Conservation (phyloP, 2,888 invertebrate genomes). For the Plusia festucae region DNA sequence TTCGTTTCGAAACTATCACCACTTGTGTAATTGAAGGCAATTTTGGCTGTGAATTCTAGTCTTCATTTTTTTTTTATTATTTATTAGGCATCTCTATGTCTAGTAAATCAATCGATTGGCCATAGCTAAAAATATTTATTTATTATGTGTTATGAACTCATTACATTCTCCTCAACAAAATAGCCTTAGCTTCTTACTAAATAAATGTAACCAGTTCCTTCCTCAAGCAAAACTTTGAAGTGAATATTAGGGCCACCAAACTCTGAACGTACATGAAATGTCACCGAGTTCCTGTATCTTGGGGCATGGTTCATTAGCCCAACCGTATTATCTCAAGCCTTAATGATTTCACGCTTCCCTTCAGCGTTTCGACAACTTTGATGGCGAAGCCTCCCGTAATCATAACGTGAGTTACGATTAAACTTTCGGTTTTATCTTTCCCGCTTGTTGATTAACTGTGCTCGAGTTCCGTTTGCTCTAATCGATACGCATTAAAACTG, state of each 20-base stretch:
- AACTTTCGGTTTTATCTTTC: conserved; percentile 81
- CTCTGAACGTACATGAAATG: conserved; percentile 31
- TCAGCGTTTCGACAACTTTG: conserved; percentile 71
- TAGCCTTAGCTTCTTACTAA: neutral
- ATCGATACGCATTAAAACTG: conserved; percentile 74
- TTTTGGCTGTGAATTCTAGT: too few relatives aligned
- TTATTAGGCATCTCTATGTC: too few relatives aligned
- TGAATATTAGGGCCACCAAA: conserved; percentile 36
- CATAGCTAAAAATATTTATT: too few relatives aligned
- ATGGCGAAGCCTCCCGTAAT: conserved; percentile 73
- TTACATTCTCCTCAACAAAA: neutral
- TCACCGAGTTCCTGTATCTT: conserved; percentile 63
- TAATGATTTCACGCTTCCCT: conserved; percentile 83
- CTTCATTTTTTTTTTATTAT: too few relatives aligned
- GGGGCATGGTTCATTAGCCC: conserved; percentile 78
- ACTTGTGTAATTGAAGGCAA: too few relatives aligned
- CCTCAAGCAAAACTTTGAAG: conserved; percentile 22
- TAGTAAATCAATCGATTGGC: too few relatives aligned
- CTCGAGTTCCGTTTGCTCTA: conserved; percentile 74
- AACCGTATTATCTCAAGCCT: conserved; percentile 79
- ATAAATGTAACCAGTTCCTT: neutral
- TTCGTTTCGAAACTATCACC: too few relatives aligned
- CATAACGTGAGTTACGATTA: conserved; percentile 79
- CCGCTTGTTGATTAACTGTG: conserved; percentile 75
- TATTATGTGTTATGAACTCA: too few relatives aligned